A percentile compares a stretch with the other conserved stretches of the same genome.
Evolutionary conservation across 2,888 invertebrate genomes (phyloP).

Genomic region (Oscheius sp.): DNA sequence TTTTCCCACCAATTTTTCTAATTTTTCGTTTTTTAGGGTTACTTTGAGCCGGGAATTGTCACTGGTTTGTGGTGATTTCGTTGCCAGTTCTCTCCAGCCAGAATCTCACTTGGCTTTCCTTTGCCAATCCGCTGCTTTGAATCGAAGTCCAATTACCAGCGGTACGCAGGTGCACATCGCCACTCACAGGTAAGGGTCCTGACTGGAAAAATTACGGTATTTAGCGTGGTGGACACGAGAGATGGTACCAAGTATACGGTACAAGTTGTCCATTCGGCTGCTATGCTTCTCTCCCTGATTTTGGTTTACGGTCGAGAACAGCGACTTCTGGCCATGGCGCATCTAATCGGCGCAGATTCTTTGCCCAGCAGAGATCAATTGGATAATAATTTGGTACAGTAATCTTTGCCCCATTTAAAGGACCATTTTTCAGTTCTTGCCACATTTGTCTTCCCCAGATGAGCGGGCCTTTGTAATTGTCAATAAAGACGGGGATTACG

Average conservation of each 20-base stretch:
- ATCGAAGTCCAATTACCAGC: constrained; percentile 65
- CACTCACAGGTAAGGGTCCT: constrained; percentile 62
- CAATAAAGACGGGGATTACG: constrained; percentile 76
- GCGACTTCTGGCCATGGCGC: constrained; percentile 75
- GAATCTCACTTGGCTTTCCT: constrained; percentile 70
- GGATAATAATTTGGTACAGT: constrained; percentile 69
- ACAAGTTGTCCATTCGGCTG: constrained; percentile 75
- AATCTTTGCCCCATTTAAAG: background rate
- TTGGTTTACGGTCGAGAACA: constrained; percentile 73
- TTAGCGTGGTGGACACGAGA: constrained; percentile 73
- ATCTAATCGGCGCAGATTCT: constrained; percentile 76
- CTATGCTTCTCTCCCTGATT: constrained; percentile 75
- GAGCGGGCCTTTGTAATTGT: constrained; percentile 76
- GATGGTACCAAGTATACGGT: constrained; percentile 75
- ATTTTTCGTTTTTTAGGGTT: constrained; percentile 50
- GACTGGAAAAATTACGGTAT: background rate
- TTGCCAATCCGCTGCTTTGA: constrained; percentile 69
- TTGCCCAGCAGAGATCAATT: constrained; percentile 74
- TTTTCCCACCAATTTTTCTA: background rate
- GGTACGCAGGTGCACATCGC: constrained; percentile 61
- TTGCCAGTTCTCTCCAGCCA: constrained; percentile 52
- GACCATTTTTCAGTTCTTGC: constrained; percentile 69
- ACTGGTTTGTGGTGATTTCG: constrained; percentile 69
- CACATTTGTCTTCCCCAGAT: constrained; percentile 74
- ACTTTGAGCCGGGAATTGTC: constrained; percentile 72